Base-by-base conservation (phyloP, 2,888 invertebrate genomes). In the Pterobdella sp. region DNA sequence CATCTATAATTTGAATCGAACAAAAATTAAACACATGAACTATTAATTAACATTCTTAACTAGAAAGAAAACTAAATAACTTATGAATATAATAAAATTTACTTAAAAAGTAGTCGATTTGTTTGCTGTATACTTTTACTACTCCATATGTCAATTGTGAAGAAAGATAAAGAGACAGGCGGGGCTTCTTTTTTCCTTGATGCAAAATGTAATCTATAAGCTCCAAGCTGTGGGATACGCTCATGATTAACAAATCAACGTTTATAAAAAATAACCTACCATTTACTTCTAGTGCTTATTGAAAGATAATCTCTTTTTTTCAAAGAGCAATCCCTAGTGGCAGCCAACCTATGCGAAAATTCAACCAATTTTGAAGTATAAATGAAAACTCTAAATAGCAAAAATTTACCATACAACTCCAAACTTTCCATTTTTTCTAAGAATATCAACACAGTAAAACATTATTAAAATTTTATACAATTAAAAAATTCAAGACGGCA, bases 41-140 rank as follows among this genome's bases (percentile, higher is more conserved):
- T n/a, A n/a, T n/a, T n/a, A n/a, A n/a, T n/a, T n/a, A n/a, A n/a
- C n/a, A n/a, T n/a, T n/a, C n/a, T n/a, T n/a, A n/a, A n/a, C n/a
- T n/a, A n/a, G n/a, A n/a, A n/a, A n/a, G n/a, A n/a, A n/a, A n/a
- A 42, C 10, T 42, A 42, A 42, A 42, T 42, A 7, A 42, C 22
- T 42, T 14, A 14, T 7, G 22, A 42, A 42, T 7, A 22, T 7
- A 14, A 14, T 42, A 22, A 56, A 3, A 4, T 52, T 68, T n/a
- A 69, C 69, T 49, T 69, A 69, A 32, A 31, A 69, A 37, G 22
- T 69, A 69, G 37, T 69, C 34, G 52, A 69, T 32, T 22, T 69
- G 69, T 69, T 49, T 37, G 49, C 52, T 69, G 69, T 69, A 52
- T 52, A 69, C 69, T 69, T 69, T 69, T 26, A 69, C 52, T 34